These are phyloP conservation scores for Harpalus rufipes DNA, from an alignment of 2,888 invertebrate genomes.

Conservation along the genomic window DNA sequence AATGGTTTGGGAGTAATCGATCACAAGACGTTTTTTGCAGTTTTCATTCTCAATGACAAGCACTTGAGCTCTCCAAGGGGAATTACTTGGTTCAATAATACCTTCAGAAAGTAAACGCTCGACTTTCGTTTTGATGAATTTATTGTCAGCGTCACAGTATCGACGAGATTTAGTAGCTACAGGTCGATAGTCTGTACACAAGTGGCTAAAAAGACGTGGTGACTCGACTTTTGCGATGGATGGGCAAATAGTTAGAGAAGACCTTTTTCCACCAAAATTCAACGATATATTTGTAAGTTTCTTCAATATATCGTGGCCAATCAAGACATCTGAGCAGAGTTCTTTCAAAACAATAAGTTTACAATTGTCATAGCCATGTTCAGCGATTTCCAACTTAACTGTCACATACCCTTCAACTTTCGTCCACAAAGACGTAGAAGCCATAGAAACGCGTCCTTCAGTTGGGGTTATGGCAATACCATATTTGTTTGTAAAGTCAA, in stretches of 20 bases:
- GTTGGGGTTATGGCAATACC: too few relatives aligned
- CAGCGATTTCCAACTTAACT: too few relatives aligned
- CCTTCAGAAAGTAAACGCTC: neutral
- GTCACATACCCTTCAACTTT: too few relatives aligned
- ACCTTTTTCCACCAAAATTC: neutral
- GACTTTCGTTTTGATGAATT: neutral
- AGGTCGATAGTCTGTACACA: neutral
- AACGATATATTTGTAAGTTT: neutral
- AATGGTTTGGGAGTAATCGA: slow-evolving; percentile 20
- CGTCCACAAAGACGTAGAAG: too few relatives aligned
- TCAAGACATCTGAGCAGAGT: slow-evolving; percentile 2
- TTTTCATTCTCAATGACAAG: slow-evolving; percentile 4
- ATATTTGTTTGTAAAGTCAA: neutral
- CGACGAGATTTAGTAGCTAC: neutral
- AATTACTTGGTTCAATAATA: slow-evolving; percentile 6
- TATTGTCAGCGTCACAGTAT: neutral
- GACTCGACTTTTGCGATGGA: neutral
- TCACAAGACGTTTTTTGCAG: neutral
- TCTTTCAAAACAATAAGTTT: neutral
- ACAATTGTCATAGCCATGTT: too few relatives aligned
- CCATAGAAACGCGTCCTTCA: too few relatives aligned
- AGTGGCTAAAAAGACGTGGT: neutral
- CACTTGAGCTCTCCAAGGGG: neutral
- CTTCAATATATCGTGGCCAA: neutral
- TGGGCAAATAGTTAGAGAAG: neutral